These are phyloP conservation scores for Aleiodes sp. DNA, from an alignment of 1,140 invertebrate genomes.

Conservation along the genomic window DNA sequence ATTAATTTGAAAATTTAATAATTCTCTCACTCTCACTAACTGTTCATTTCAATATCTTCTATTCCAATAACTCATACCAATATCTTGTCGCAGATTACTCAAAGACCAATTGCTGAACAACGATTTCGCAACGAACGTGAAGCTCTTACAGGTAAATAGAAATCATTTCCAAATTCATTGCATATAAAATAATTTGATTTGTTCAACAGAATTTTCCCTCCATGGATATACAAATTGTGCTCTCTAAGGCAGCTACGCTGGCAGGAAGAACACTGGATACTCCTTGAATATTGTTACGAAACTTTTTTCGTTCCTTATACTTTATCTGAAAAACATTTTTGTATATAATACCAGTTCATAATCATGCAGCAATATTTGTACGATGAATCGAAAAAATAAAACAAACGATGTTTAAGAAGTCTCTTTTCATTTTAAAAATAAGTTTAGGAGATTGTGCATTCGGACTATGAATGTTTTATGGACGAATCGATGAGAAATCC, in stretches of 20 bases:
- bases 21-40: too few species aligned
- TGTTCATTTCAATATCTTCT: not conserved
- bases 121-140: conserved; percentile 93
- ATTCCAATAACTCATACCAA: not conserved
- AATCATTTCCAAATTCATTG: not conserved
- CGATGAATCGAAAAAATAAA: too few species aligned
- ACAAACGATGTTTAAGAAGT: too few species aligned
- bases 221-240: conserved; percentile 76
- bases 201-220: conserved; percentile 74
- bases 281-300: conserved; percentile 33
- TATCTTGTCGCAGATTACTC: conserved; percentile 72
- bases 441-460: too few species aligned
- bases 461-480: too few species aligned
- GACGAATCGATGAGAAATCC: too few species aligned
- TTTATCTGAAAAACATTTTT: too few species aligned
- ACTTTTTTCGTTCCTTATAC: too few species aligned
- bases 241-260: conserved; percentile 71
- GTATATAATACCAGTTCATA: too few species aligned
- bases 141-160: conserved; percentile 80
- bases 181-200: conserved; percentile 19
- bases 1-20: too few species aligned
- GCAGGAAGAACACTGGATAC: conserved; percentile 54
- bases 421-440: too few species aligned
- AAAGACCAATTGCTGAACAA: conserved; percentile 82
- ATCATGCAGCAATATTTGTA: too few species aligned